These are phyloP conservation scores for Epiblema foenella DNA, from an alignment of 2,888 invertebrate genomes.

Conservation along the genomic window DNA sequence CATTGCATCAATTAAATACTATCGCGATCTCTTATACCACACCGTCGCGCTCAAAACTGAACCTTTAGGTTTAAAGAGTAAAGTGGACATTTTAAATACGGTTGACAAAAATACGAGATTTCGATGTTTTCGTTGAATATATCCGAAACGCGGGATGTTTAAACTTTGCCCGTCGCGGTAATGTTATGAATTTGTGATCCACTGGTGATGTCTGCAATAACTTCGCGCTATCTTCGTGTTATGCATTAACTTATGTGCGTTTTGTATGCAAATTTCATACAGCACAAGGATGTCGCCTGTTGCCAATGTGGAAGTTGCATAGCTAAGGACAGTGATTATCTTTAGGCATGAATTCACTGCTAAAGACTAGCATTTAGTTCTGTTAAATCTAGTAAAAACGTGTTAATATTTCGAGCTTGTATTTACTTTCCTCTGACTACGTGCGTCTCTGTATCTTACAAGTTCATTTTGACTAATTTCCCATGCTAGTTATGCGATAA, in stretches of 20 bases:
- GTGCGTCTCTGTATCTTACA: too few relatives aligned
- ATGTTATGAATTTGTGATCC: slow-evolving; percentile 35
- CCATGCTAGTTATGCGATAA: too few relatives aligned
- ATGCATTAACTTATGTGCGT: slow-evolving; percentile 25
- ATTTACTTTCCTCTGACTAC: too few relatives aligned
- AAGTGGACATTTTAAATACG: neutral
- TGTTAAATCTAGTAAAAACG: neutral
- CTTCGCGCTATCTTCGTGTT: slow-evolving; percentile 18
- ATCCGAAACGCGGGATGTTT: slow-evolving; percentile 14
- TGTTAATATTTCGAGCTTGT: too few relatives aligned
- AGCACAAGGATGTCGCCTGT: slow-evolving; percentile 7
- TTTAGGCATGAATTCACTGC: neutral
- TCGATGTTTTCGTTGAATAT: neutral
- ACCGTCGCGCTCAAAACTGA: neutral
- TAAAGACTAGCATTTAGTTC: neutral
- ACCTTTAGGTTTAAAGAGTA: neutral
- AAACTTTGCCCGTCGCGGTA: slow-evolving; percentile 23
- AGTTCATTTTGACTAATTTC: too few relatives aligned
- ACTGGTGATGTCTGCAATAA: slow-evolving; percentile 17
- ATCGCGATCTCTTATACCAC: neutral
- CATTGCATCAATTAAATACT: slow-evolving; percentile 6
- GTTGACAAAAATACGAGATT: neutral
- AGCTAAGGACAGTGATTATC: slow-evolving; percentile 6
- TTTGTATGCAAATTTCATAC: slow-evolving; percentile 30
- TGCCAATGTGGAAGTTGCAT: slow-evolving; percentile 22